These are phyloP conservation scores for Paratrypauchen microcephalus DNA, from an alignment of 2,797 vertebrate species.

Conservation along the genomic window DNA sequence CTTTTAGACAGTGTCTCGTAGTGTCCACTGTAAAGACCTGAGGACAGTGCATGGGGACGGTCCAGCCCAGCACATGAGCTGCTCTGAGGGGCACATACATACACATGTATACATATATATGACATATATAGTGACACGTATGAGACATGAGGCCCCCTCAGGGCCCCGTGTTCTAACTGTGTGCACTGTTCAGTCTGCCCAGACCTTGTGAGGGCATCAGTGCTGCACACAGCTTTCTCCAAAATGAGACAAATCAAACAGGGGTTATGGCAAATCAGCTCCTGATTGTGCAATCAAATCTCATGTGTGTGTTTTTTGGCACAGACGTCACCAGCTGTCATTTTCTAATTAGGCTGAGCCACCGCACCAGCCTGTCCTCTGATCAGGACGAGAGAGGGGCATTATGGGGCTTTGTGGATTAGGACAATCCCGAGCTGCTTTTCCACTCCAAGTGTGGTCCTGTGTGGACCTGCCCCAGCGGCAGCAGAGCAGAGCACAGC, in stretches of 20 bases:
- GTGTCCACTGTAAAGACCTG: conserved; percentile 66
- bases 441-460: conserved; percentile 78
- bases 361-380: conserved; percentile 49
- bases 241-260: background rate
- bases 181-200: background rate
- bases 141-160: too few species aligned
- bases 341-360: conserved; percentile 67
- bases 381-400: conserved; percentile 53
- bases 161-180: too few species aligned
- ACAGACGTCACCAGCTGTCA: conserved; percentile 69
- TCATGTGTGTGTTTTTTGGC: conserved; percentile 66
- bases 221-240: background rate
- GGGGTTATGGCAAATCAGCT: conserved; percentile 11
- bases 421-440: conserved; percentile 65
- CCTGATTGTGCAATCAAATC: conserved; percentile 39
- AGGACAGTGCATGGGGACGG: conserved; percentile 66
- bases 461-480: conserved; percentile 53
- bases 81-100: conserved; percentile 18
- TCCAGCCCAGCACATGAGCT: conserved; percentile 50
- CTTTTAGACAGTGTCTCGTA: conserved; percentile 40
- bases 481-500: conserved; percentile 18
- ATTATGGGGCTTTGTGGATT: conserved; percentile 70
- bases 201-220: background rate
- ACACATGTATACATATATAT: background rate
- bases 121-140: too few species aligned